These are phyloP conservation scores for Nematolebias whitei DNA, from an alignment of 2,113 vertebrate genomes.

Conservation along the genomic window DNA sequence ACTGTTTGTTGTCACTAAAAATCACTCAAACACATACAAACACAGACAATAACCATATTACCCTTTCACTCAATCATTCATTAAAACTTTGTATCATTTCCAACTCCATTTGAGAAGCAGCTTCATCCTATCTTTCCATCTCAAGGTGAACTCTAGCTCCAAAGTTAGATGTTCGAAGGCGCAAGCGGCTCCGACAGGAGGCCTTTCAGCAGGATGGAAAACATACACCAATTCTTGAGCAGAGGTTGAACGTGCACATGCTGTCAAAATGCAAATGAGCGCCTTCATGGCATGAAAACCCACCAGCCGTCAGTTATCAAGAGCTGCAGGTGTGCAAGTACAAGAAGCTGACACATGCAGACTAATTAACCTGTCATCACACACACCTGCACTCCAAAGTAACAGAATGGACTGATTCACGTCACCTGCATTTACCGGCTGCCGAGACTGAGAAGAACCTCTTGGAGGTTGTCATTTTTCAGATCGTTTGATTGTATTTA, in stretches of 20 bases:
- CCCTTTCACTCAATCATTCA: not conserved
- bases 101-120: not conserved
- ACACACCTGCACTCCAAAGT: conserved; percentile 31
- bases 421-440: conserved; percentile 11
- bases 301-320: conserved; percentile 16
- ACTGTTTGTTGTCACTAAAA: too few relatives aligned
- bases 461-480: conserved; percentile 27
- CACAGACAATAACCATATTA: too few relatives aligned
- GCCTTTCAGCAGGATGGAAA: not conserved
- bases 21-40: too few relatives aligned
- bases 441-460: conserved; percentile 26
- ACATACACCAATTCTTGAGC: conserved; percentile 22
- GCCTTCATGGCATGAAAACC: conserved; percentile 11
- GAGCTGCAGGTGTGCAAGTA: not conserved
- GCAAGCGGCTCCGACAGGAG: not conserved
- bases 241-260: conserved; percentile 39
- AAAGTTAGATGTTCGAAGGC: conserved; percentile 1
- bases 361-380: conserved; percentile 56
- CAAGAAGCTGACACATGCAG: conserved; percentile 6
- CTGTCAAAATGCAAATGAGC: conserved; percentile 53
- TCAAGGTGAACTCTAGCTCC: not conserved
- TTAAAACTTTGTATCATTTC: not conserved
- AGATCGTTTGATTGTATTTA: conserved; percentile 19
- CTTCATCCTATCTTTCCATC: not conserved
- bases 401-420: conserved; percentile 23